Conservation (phyloP, 2,888 invertebrate genomes). For the Tortrix viridana region DNA sequence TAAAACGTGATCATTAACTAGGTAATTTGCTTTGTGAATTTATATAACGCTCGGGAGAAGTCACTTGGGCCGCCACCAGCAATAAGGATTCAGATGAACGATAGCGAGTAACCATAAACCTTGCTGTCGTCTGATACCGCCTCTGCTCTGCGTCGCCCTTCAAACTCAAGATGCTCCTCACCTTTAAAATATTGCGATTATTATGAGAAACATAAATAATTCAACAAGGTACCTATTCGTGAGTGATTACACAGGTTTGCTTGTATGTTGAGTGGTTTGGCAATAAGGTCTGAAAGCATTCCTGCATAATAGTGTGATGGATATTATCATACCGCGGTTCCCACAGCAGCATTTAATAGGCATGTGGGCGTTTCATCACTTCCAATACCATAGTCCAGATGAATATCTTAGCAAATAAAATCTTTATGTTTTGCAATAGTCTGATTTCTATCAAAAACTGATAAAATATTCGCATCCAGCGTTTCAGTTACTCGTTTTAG, state of each 20-base stretch:
- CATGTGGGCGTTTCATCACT: slow-evolving; percentile 38
- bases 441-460: slow-evolving; percentile 49
- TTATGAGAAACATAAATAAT: slow-evolving; percentile 2
- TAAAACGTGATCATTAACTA: no score
- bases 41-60: slow-evolving; percentile 37
- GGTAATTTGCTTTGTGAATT: neutral
- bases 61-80: slow-evolving; percentile 41
- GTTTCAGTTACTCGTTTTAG: slow-evolving; percentile 60
- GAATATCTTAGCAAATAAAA: slow-evolving; percentile 45
- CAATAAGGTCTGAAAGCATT: slow-evolving; percentile 19
- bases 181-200: neutral
- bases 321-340: slow-evolving; percentile 26
- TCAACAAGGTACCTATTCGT: no score
- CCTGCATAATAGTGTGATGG: slow-evolving; percentile 27
- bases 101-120: slow-evolving; percentile 70
- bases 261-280: slow-evolving; percentile 5
- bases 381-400: slow-evolving; percentile 44
- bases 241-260: slow-evolving; percentile 1
- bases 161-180: slow-evolving; percentile 17
- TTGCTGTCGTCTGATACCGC: slow-evolving; percentile 66
- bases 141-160: slow-evolving; percentile 41
- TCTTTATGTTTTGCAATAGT: slow-evolving; percentile 50
- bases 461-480: slow-evolving; percentile 50
- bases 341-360: slow-evolving; percentile 31
- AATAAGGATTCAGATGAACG: slow-evolving; percentile 66